Conservation (phyloP, 2,888 invertebrate genomes). For the Limnephilus rhombicus region DNA sequence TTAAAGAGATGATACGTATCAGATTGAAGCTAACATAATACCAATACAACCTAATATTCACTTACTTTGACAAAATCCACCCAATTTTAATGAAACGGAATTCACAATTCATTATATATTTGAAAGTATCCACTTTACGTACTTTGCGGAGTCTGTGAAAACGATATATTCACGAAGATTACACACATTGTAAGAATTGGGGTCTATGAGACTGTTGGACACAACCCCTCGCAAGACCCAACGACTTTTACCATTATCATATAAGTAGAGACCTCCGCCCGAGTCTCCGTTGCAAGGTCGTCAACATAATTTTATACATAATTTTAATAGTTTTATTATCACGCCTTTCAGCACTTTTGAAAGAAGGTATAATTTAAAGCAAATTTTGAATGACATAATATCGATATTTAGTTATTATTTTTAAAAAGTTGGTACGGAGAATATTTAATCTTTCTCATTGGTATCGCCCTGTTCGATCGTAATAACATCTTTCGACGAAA, state of each 20-base stretch:
- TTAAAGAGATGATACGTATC: background rate
- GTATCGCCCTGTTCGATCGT: no score
- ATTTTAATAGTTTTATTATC: no score
- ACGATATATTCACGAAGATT: slow-evolving; percentile 75
- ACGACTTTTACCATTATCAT: slow-evolving; percentile 69
- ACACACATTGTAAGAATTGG: slow-evolving; percentile 69
- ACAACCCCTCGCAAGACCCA: slow-evolving; percentile 76
- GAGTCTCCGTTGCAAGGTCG: slow-evolving; percentile 75
- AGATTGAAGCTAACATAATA: background rate
- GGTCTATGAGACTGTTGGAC: slow-evolving; percentile 71
- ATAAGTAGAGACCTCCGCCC: slow-evolving; percentile 75
- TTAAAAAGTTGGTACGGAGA: no score
- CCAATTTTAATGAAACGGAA: slow-evolving; percentile 64
- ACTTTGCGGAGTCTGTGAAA: slow-evolving; percentile 75
- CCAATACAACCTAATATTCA: background rate
- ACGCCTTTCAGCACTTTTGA: no score
- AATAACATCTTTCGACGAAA: no score
- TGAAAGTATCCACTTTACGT: slow-evolving; percentile 71
- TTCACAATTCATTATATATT: slow-evolving; percentile 61
- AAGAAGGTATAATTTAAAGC: no score
- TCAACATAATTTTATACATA: no score
- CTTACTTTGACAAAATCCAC: background rate
- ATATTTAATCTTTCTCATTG: no score
- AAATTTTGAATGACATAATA: no score
- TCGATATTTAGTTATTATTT: no score